phyloP scores from a whole-genome alignment of 2,113 vertebrate genomes.

The Hippolais icterina region DNA sequence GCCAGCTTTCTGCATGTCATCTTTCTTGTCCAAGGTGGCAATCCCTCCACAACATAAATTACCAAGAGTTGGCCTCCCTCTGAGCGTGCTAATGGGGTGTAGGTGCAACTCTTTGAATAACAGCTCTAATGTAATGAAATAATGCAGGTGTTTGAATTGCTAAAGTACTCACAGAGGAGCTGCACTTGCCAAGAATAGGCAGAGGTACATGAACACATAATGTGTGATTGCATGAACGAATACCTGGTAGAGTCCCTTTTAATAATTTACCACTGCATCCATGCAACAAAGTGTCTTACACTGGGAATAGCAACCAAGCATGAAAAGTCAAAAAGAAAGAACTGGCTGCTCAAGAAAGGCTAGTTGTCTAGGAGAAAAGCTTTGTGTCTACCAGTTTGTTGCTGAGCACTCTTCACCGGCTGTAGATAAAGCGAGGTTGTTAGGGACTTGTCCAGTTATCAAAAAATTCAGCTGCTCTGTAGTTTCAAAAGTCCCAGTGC shows the following conservation, averaged over 20 bases:
- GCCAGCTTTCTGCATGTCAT: background rate
- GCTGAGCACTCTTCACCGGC: background rate
- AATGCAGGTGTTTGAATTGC: constrained; percentile 35
- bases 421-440: background rate
- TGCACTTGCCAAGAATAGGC: constrained; percentile 12
- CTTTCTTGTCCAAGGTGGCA: background rate
- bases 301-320: constrained; percentile 11
- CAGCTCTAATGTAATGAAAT: constrained; percentile 16
- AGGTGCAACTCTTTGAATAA: constrained; percentile 34
- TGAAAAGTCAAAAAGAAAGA: background rate
- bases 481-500: background rate
- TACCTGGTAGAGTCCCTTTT: background rate
- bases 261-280: constrained; percentile 52
- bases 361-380: background rate
- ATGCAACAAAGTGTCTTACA: background rate
- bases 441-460: background rate
- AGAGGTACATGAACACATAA: background rate
- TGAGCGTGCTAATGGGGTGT: constrained; percentile 16
- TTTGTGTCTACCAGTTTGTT: background rate
- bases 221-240: background rate
- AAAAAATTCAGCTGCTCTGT: background rate
- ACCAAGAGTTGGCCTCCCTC: background rate
- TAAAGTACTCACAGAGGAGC: constrained; percentile 20
- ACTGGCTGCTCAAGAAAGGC: background rate
- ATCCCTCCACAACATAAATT: background rate